Evolutionary conservation across 23 tunicate genomes (phyloP).

Genomic region (Styela clava): DNA sequence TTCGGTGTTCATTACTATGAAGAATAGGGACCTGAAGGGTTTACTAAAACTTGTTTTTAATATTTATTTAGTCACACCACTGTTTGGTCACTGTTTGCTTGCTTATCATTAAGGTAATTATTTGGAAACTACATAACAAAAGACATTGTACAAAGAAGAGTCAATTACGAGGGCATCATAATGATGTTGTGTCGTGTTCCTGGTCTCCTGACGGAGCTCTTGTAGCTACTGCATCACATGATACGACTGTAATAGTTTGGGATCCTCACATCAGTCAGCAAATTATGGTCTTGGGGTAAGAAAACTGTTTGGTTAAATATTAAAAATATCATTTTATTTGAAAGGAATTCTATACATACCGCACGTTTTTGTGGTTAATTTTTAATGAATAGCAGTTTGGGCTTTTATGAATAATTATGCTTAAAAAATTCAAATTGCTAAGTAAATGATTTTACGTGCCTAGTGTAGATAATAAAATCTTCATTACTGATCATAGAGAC

Average conservation of each 20-base stretch:
- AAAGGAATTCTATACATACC: neutral
- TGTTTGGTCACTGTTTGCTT: no score
- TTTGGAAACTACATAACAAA: constrained; percentile 74
- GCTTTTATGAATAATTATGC: neutral
- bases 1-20: no score
- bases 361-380: neutral
- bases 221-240: constrained; percentile 88
- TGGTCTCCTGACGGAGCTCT: constrained; percentile 98
- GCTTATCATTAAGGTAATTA: constrained; percentile 57
- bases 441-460: no score
- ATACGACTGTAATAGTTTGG: constrained; percentile 80
- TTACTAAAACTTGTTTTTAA: no score
- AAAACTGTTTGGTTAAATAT: no score
- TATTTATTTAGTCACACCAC: no score
- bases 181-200: constrained; percentile 78
- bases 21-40: no score
- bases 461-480: no score
- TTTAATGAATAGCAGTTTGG: neutral
- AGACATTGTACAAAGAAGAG: constrained; percentile 8
- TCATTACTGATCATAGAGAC: no score
- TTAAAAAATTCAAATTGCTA: no score
- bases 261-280: constrained; percentile 38
- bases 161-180: constrained; percentile 71
- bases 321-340: no score
- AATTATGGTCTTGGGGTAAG: constrained; percentile 54